Evolutionary conservation across 2,113 vertebrate genomes (phyloP).

Genomic region (Conger conger): DNA sequence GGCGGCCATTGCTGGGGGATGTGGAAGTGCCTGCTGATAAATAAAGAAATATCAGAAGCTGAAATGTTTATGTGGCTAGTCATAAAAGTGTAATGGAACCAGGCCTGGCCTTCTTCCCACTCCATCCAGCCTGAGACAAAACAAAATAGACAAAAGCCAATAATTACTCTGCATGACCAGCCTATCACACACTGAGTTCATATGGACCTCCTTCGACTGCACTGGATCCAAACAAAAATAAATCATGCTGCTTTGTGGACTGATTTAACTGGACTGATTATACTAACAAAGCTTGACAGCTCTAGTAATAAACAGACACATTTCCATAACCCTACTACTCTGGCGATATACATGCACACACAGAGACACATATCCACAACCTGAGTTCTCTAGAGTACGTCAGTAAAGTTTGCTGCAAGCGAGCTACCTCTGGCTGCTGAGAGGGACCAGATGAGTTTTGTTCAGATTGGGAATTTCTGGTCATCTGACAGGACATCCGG

Average conservation of each 20-base stretch:
- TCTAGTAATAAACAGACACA: conserved; percentile 13
- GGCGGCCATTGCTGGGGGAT: conserved; percentile 53
- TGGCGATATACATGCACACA: neutral
- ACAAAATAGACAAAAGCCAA: conserved; percentile 55
- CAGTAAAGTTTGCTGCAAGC: too few relatives aligned
- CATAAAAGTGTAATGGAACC: conserved; percentile 53
- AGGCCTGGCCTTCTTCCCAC: conserved; percentile 39
- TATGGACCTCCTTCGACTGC: conserved; percentile 42
- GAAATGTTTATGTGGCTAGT: conserved; percentile 64
- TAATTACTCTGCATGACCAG: conserved; percentile 32
- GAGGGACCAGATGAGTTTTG: too few relatives aligned
- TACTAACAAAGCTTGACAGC: conserved; percentile 24
- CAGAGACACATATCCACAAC: too few relatives aligned
- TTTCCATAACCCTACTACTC: neutral
- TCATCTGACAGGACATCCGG: too few relatives aligned
- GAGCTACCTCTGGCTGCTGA: too few relatives aligned
- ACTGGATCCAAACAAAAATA: conserved; percentile 37
- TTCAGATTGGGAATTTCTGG: too few relatives aligned
- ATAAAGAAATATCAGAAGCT: conserved; percentile 60
- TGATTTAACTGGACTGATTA: conserved; percentile 35
- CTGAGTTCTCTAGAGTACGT: too few relatives aligned
- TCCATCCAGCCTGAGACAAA: conserved; percentile 46
- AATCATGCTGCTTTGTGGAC: conserved; percentile 45
- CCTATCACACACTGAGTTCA: conserved; percentile 8
- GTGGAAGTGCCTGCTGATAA: conserved; percentile 64